Conservation (phyloP, 2,113 vertebrate species). For the Perca flavescens region DNA sequence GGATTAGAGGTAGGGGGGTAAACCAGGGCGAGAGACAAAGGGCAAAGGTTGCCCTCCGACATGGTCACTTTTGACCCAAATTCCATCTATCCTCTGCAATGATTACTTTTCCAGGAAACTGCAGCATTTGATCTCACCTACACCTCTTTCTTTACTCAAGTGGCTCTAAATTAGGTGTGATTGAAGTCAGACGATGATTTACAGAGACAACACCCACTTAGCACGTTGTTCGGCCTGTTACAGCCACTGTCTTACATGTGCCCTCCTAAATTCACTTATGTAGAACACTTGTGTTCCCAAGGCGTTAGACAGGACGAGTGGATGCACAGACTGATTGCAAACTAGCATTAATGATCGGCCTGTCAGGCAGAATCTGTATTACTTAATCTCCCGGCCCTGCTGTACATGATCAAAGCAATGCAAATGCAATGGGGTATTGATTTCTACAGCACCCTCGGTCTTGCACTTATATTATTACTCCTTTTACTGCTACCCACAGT, state of each 20-base stretch:
- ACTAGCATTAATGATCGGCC: slow-evolving; percentile 76
- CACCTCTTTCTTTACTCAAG: slow-evolving; percentile 22
- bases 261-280: slow-evolving; percentile 76
- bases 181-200: slow-evolving; percentile 46
- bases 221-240: slow-evolving; percentile 46
- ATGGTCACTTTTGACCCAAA: slow-evolving; percentile 84
- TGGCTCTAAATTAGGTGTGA: slow-evolving; percentile 24
- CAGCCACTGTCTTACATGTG: slow-evolving; percentile 71
- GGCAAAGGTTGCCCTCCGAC: slow-evolving; percentile 72
- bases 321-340: slow-evolving; percentile 71
- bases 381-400: slow-evolving; percentile 74
- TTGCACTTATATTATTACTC: slow-evolving; percentile 54
- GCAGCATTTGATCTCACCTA: slow-evolving; percentile 63
- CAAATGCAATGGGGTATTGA: slow-evolving; percentile 75
- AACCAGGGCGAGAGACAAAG: slow-evolving; percentile 39
- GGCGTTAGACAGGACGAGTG: slow-evolving; percentile 65
- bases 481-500: slow-evolving; percentile 39
- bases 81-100: slow-evolving; percentile 75
- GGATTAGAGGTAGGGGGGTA: slow-evolving; percentile 50
- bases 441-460: slow-evolving; percentile 66
- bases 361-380: slow-evolving; percentile 74
- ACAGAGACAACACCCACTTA: slow-evolving; percentile 52
- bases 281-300: slow-evolving; percentile 79
- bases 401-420: slow-evolving; percentile 75
- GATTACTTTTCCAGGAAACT: slow-evolving; percentile 83